Evolutionary conservation across 2,113 vertebrate species (phyloP).

Genomic region (Mesembrinibis cayennensis): DNA sequence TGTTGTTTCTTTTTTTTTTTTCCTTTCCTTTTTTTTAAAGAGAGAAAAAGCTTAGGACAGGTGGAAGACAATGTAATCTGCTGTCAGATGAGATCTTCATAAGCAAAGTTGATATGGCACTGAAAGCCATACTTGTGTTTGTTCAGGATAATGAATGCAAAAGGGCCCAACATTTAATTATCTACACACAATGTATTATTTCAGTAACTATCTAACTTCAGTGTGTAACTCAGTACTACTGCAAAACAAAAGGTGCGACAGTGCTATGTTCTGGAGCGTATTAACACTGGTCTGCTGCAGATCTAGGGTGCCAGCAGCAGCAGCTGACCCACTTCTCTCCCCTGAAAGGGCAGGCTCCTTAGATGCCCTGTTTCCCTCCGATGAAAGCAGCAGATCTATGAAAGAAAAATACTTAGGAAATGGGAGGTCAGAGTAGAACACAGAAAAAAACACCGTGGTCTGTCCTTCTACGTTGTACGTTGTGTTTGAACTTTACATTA

Average conservation of each 20-base stretch:
- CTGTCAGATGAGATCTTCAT: not conserved
- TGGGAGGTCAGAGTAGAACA: not conserved
- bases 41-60: not conserved
- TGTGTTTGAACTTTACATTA: not conserved
- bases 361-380: not conserved
- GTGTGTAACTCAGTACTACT: not conserved
- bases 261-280: not conserved
- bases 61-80: not conserved
- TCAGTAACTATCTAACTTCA: not conserved
- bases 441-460: rapidly evolving
- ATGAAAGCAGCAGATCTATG: not conserved
- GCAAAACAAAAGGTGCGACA: not conserved
- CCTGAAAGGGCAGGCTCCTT: not conserved
- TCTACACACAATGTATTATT: not conserved
- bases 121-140: not conserved
- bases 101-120: not conserved
- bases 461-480: rapidly evolving
- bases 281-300: not conserved
- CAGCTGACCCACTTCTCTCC: not conserved
- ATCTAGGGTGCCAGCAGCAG: not conserved
- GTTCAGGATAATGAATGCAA: not conserved
- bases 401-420: not conserved
- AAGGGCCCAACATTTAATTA: not conserved
- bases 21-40: not conserved
- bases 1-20: not conserved